Base-by-base conservation (phyloP, 2,113 vertebrate genomes). In the Dunckerocampus dactyliophorus region DNA sequence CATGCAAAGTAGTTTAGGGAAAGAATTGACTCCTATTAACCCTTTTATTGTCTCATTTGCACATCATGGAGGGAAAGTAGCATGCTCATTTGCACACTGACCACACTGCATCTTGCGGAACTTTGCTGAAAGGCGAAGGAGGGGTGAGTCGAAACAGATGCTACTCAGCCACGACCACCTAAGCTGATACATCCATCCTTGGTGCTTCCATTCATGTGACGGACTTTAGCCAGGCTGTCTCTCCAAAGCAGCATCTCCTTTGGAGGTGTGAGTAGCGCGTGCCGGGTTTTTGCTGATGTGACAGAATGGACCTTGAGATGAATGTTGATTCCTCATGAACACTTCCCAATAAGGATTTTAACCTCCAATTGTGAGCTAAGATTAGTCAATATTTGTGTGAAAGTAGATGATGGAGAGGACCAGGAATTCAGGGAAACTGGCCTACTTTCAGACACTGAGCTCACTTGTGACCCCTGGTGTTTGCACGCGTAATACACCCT, bases 391-490 rank as follows among this genome's bases (percentile, higher is more conserved):
- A 52, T 52, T 53, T 31, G 17, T 53, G 54, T 58, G 51, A 69
- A 65, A 68, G 59, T 43, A 58, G 47, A 66, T 28, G 50, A 69
- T 54, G 63, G 55, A 70, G 59, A 80, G 53, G 28, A 47, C 77
- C 61, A 60, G 34, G 69, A 46, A 55, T 62, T 62, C 57, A 48
- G 4, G 22, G 20, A 66, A 59, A 69, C 65, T 85, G 83, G 50
- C 83, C 83, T 85, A 87, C 85, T 87, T 88, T 84, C 24, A 43
- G 1, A 1, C 21, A 37, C 1, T 0, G 0, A 12, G 74, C 79
- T 85, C 70, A 45, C 57, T 73, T 72, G 16, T 54, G 74, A 79
- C 83, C 21, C 76, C 87, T 87, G 77, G 47, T 72, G 83, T 72
- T 48, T 13, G 34, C n/a, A 20, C 37, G 2, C 2, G 5, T 6